These are phyloP conservation scores for Erinaceus europaeus DNA, from an alignment of 2,113 vertebrate species.

Conservation along the genomic window DNA sequence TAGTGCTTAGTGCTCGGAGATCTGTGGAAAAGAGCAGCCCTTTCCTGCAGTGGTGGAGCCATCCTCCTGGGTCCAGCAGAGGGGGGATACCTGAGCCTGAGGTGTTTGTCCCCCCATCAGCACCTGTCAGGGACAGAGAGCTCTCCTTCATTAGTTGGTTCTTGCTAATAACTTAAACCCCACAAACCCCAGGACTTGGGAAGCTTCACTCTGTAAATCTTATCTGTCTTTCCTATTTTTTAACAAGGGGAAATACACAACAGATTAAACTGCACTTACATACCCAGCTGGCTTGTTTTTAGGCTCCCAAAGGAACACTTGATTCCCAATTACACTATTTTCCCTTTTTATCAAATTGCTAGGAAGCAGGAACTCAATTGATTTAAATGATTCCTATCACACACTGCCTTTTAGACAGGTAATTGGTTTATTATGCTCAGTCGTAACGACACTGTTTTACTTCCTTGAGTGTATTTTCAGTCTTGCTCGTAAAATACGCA, in stretches of 20 bases:
- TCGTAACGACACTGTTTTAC: slow-evolving; percentile 65
- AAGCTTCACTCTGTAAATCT: slow-evolving; percentile 7
- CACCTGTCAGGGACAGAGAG: neutral
- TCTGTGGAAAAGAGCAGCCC: too few species aligned
- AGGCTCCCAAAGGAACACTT: slow-evolving; percentile 79
- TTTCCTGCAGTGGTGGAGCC: too few species aligned
- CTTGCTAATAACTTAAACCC: slow-evolving; percentile 37
- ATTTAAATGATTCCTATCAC: slow-evolving; percentile 82
- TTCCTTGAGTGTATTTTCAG: slow-evolving; percentile 70
- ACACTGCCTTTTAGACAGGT: slow-evolving; percentile 64
- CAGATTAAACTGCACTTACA: slow-evolving; percentile 79
- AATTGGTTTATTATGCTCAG: slow-evolving; percentile 74
- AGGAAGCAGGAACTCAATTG: slow-evolving; percentile 84
- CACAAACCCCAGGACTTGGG: slow-evolving; percentile 17
- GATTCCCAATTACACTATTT: slow-evolving; percentile 83
- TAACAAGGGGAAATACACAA: neutral
- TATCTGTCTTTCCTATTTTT: neutral
- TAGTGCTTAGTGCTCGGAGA: too few species aligned
- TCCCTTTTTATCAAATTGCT: slow-evolving; percentile 83
- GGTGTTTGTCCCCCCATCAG: too few species aligned
- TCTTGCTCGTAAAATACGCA: slow-evolving; percentile 69
- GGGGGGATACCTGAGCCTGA: too few species aligned
- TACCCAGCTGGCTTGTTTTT: slow-evolving; percentile 79
- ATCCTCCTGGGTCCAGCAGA: too few species aligned
- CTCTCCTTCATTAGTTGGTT: neutral